Evolutionary conservation across 2,797 vertebrate species (phyloP).

Genomic region (Fringilla coelebs): DNA sequence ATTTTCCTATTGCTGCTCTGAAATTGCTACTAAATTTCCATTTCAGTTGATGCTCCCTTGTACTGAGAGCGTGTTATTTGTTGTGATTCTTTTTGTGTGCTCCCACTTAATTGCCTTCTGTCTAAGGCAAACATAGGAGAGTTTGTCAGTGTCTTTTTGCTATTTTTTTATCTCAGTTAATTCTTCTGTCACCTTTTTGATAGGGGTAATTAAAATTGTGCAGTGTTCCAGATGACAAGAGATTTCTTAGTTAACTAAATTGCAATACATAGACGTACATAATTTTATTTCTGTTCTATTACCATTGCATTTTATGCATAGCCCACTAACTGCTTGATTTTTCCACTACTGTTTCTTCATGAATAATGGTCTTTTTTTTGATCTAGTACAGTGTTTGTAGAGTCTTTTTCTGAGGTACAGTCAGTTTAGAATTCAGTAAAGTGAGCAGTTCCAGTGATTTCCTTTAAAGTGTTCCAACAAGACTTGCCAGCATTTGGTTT

Average conservation of each 20-base stretch:
- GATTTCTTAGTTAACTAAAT: neutral
- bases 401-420: neutral
- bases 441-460: neutral
- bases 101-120: neutral
- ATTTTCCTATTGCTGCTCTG: neutral
- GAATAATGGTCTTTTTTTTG: neutral
- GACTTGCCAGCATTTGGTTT: constrained; percentile 14
- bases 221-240: neutral
- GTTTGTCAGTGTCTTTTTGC: neutral
- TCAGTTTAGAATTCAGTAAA: neutral
- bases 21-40: neutral
- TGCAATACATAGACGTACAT: neutral
- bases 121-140: neutral
- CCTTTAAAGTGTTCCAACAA: neutral
- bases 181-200: neutral
- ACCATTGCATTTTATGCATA: neutral
- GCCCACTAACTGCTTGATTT: neutral
- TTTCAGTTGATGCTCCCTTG: neutral
- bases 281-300: neutral
- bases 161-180: neutral
- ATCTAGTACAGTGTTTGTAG: neutral
- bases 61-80: neutral
- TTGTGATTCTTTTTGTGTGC: neutral
- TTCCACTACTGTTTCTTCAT: neutral
- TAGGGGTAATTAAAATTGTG: neutral